Percentiles rank a stretch among this genome's conserved stretches.
Conservation (phyloP, 2,888 invertebrate species). For the Drosophila austrosaltans region DNA sequence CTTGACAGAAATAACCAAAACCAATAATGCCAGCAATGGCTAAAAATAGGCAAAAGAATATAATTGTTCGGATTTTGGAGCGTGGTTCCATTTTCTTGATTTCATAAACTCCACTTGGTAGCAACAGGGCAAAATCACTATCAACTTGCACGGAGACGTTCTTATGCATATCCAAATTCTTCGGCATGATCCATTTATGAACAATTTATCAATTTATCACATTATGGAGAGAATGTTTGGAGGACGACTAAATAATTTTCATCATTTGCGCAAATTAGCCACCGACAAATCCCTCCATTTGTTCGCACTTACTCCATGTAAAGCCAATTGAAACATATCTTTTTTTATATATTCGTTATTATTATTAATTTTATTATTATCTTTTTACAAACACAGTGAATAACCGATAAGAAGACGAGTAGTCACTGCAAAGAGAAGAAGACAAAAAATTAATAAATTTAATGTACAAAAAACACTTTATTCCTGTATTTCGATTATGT, state of each 20-base stretch:
- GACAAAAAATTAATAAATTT: not conserved
- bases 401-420: constrained; percentile 1
- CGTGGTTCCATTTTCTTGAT: constrained; percentile 94
- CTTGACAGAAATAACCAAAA: constrained; percentile 95
- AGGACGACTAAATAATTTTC: not conserved
- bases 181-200: constrained; percentile 72
- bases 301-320: not conserved
- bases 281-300: constrained; percentile 2
- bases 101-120: constrained; percentile 91
- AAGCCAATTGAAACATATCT: constrained; percentile 3
- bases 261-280: not conserved
- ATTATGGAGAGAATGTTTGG: not conserved
- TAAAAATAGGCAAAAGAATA: constrained; percentile 91
- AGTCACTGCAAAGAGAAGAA: not conserved
- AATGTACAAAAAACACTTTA: not conserved
- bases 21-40: constrained; percentile 94
- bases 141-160: constrained; percentile 93
- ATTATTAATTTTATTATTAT: not conserved
- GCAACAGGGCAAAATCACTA: constrained; percentile 91
- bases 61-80: constrained; percentile 91
- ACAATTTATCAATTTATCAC: constrained; percentile 10
- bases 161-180: constrained; percentile 86
- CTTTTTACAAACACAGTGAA: not conserved
- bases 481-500: not conserved
- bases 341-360: not conserved